Evolutionary conservation across 2,797 vertebrate species (phyloP), one percentile per base, ranked within the genome.

Genomic region (Molossus alvarezi): DNA sequence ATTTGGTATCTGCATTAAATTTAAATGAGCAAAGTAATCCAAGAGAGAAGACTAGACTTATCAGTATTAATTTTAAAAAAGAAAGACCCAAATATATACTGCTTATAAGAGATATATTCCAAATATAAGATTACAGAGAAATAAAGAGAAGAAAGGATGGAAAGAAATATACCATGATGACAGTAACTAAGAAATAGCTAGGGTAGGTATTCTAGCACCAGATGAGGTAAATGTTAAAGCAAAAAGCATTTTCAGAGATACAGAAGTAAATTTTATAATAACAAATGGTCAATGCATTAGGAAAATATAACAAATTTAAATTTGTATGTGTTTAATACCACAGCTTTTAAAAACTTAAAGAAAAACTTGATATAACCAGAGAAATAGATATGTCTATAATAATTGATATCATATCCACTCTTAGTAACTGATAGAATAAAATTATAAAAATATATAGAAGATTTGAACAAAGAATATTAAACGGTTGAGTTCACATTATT

Each of bases 11-110:
- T 41, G 15, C 23, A 41, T 87, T 89, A 64, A 67, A 71, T 77
- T 60, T 65, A 82, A 90, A 71, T 65, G 25, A 62, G 57, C 6
- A 90, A 95, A 92, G 53, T 82, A 33, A 90, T 82, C 3, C 29
- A 72, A 90, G 53, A n/a, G 53, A 58, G 29, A 55, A 64, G 64
- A 72, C 33, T 25, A 53, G 48, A 51, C 64, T 33, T 48, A 51
- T 33, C 3, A 13, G 58, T 83, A 77, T 41, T 72, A 48, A 71
- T 64, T 85, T 64, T 85, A 15, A n/a, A 88, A 88, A 64, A 58
- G 64, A 67, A 82, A 86, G 64, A 55, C 14, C 15, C 15, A 41
- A 58, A 57, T 21, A 58, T 15, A 64, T 4, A 3, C 29, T 62
- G 23, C 53, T 64, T 75, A 27, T 37, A 80, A 79, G 64, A 85